Conservation (phyloP, 2,113 vertebrate species). For the Canis aureus region DNA sequence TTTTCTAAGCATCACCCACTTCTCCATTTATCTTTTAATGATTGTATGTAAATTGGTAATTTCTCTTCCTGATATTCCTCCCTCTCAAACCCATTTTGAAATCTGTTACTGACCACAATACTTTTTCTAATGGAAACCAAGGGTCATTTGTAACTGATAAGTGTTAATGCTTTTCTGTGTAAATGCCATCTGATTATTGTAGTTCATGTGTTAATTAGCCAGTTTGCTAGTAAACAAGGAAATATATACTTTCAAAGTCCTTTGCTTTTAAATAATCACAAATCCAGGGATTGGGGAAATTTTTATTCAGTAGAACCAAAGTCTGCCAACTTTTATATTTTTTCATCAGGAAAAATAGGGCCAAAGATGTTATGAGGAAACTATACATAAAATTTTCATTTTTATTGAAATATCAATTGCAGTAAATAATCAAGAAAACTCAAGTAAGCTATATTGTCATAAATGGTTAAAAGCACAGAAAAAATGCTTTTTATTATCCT, state of each 20-base stretch:
- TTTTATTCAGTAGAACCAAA: background rate
- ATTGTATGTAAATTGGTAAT: background rate
- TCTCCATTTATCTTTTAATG: background rate
- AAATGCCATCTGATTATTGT: background rate
- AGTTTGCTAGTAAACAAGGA: background rate
- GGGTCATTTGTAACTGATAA: background rate
- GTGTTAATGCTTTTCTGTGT: background rate
- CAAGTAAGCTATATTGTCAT: constrained; percentile 18
- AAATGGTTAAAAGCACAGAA: constrained; percentile 44
- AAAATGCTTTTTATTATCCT: background rate
- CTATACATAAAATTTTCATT: background rate
- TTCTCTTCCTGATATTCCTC: background rate
- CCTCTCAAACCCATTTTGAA: background rate
- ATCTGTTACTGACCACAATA: background rate
- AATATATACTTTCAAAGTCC: background rate
- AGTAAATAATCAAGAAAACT: constrained; percentile 18
- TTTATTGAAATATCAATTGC: background rate
- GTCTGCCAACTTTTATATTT: background rate
- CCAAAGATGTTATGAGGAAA: constrained; percentile 4
- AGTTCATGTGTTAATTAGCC: background rate
- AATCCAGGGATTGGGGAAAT: background rate
- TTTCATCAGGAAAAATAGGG: background rate
- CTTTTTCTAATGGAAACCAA: constrained; percentile 21
- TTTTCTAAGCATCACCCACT: background rate
- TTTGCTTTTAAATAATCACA: constrained; percentile 12